phyloP scores from a whole-genome alignment of 2,888 invertebrate species.

The Hesperia comma region DNA sequence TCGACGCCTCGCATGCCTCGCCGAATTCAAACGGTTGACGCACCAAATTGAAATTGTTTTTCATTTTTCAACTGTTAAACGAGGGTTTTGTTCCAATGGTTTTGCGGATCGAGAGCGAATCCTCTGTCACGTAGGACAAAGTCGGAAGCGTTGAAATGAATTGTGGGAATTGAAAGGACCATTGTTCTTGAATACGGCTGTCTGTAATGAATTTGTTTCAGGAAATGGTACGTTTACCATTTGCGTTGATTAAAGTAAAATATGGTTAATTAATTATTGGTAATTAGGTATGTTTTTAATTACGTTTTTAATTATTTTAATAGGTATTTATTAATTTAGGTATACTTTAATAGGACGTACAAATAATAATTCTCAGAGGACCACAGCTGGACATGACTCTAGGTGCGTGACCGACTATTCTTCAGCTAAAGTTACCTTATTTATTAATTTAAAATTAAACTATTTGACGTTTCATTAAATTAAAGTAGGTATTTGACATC shows the following conservation, averaged over 20 bases:
- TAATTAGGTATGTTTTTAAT: too few species aligned
- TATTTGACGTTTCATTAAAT: too few species aligned
- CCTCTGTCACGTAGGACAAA: constrained; percentile 44
- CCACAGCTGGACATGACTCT: too few species aligned
- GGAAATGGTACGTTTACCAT: not conserved
- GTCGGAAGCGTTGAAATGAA: constrained; percentile 33
- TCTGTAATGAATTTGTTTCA: constrained; percentile 20
- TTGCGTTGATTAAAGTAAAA: constrained; percentile 19
- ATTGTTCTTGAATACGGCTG: constrained; percentile 21
- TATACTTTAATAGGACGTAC: too few species aligned
- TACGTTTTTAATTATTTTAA: too few species aligned
- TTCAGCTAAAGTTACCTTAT: too few species aligned
- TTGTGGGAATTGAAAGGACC: constrained; percentile 28
- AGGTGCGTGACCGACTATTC: too few species aligned
- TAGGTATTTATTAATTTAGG: too few species aligned
- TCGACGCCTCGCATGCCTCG: constrained; percentile 57
- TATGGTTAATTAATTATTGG: not conserved
- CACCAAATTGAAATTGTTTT: constrained; percentile 79
- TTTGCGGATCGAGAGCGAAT: constrained; percentile 57
- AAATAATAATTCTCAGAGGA: too few species aligned
- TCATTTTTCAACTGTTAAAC: constrained; percentile 73
- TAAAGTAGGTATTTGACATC: too few species aligned
- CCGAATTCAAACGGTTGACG: constrained; percentile 78
- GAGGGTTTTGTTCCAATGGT: constrained; percentile 64
- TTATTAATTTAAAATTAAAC: too few species aligned